These are phyloP conservation scores for Orthosia cruda DNA, from an alignment of 2,888 invertebrate species.

Conservation along the genomic window DNA sequence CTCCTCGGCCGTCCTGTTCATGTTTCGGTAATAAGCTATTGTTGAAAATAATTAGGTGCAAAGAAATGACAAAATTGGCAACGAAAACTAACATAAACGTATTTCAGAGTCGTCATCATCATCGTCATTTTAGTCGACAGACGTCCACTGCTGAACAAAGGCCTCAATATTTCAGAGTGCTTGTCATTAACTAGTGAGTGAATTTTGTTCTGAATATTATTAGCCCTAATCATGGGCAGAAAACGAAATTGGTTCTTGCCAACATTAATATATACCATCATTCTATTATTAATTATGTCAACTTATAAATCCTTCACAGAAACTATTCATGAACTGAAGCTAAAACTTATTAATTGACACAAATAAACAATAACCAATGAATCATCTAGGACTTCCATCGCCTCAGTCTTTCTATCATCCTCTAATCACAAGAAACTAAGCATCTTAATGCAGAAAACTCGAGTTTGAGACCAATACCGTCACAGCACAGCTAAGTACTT, in stretches of 20 bases:
- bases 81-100: background rate
- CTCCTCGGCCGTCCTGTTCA: background rate
- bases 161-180: no score
- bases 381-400: background rate
- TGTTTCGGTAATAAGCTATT: conserved; percentile 4
- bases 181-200: background rate
- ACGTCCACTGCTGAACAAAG: no score
- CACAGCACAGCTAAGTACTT: conserved; percentile 39
- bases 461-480: conserved; percentile 31
- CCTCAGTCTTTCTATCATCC: conserved; percentile 8
- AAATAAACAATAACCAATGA: background rate
- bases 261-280: no score
- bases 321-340: background rate
- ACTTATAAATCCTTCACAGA: background rate
- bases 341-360: background rate
- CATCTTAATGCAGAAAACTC: conserved; percentile 34
- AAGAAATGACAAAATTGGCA: conserved; percentile 3
- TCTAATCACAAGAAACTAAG: conserved; percentile 27
- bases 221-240: background rate
- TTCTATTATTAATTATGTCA: background rate
- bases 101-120: background rate
- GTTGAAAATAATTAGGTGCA: background rate
- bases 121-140: no score
- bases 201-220: background rate
- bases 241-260: no score